Base-by-base conservation (phyloP, 2,797 vertebrate genomes). In the Syngnathus rostellatus region DNA sequence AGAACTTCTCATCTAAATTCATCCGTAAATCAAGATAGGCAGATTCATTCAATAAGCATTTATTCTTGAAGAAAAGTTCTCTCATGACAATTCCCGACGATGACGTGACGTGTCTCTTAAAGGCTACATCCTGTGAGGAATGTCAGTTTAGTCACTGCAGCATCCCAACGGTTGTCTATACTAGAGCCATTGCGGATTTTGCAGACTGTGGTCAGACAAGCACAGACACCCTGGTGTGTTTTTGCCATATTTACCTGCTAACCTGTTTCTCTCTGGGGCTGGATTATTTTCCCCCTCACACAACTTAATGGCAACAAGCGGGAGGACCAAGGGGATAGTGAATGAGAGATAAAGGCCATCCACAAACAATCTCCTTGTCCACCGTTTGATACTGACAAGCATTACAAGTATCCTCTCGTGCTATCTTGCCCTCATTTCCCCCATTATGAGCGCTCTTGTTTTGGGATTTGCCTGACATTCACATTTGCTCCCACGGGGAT, bases 381-480 rank as follows among this genome's bases (percentile, higher is more conserved):
- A 72, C 72, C 55, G 55, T 81, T 82, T 83, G 80, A 86, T 89
- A 86, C 87, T 77, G 83, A 81, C 65, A 64, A 67, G 70, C 75
- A 76, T 83, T 85, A 88, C 74, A 62, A 87, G 70, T 65, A 73
- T 72, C 81, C 83, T 85, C 79, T 84, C 74, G 79, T 81, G 75
- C 81, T 87, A 80, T 85, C 81, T 59, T 68, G 82, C 79, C 84
- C 83, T 64, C 37, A 54, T 72, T 84, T 85, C 84, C 73, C 72
- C 75, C 68, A 82, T 88, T 84, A 90, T 85, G 80, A 89, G 77
- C 80, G 70, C 84, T 81, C 76, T 81, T 81, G 83, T 85, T 78
- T 73, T 68, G 72, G 68, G 85, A 83, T 81, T 83, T 81, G 72
- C 74, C 73, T 86, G 85, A 87, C 87, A 87, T 87, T 82, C 76